phyloP scores from a whole-genome alignment of 2,797 vertebrate genomes.

The Lacerta agilis region DNA sequence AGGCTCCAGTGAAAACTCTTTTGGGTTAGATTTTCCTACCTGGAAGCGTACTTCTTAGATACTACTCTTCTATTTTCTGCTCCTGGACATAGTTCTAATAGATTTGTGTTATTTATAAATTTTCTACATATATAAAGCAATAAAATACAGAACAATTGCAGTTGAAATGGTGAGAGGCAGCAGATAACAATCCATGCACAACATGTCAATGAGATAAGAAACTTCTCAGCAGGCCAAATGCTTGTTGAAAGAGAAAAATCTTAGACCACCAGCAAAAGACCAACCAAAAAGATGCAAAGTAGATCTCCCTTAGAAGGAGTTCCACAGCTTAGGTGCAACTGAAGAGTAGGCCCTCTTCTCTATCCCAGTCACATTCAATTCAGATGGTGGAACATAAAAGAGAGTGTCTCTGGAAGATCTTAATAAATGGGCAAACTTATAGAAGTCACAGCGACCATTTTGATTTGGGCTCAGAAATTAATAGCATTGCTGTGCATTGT shows the following conservation, averaged over 20 bases:
- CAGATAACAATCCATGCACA: not conserved
- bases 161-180: not conserved
- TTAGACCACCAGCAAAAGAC: not conserved
- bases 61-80: not conserved
- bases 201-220: not conserved
- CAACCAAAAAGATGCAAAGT: not conserved
- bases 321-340: not conserved
- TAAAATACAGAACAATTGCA: not conserved
- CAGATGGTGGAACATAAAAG: not conserved
- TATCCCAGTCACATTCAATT: not conserved
- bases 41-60: conserved; percentile 5
- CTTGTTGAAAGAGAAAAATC: not conserved
- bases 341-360: not conserved
- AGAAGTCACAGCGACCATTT: not conserved
- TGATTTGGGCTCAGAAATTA: not conserved
- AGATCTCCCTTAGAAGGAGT: too few species aligned
- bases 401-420: not conserved
- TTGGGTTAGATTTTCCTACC: not conserved
- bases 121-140: conserved; percentile 7
- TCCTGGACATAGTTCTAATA: conserved; percentile 6
- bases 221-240: not conserved
- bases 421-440: not conserved
- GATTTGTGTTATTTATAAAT: not conserved
- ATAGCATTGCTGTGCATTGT: not conserved
- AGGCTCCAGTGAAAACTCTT: not conserved